Evolutionary conservation across 2,888 invertebrate genomes (phyloP), one percentile per base, ranked within the genome.

Genomic region (Diogma glabrata): DNA sequence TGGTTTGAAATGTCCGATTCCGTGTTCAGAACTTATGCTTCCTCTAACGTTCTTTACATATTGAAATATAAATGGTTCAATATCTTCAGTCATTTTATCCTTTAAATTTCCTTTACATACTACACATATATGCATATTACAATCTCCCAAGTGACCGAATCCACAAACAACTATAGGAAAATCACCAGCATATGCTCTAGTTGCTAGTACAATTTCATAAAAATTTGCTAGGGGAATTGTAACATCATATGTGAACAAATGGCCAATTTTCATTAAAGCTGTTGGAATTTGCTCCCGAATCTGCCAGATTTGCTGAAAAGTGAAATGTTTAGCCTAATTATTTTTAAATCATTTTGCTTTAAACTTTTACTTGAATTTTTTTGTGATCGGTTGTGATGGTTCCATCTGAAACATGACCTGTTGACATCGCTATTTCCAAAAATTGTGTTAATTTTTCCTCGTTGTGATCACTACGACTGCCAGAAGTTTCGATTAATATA

Each of bases 91-190:
- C 3, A 82, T 69, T 54, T n/a, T n/a, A n/a, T 79, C 78, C 28
- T 75, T 68, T 33, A 71, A 75, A 62, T 78, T 83, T 58, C 80
- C 72, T 9, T 75, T 74, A 10, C 85, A 76, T 0, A 84, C 81
- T 1, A 95, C 75, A 66, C 95, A 94, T 53, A 97, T 73, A 70
- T 99, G 97, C 30, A 96, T 75, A 71, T 99, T 99, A 9, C 92
- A 89, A 69, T 97, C 97, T 12, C 96, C 97, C 55, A 99, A 72
- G 71, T 99, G 99, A 3, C 99, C 97, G 65, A 91, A 99, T 10
- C 94, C 96, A 57, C 79, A 79, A 57, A 91, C 79, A 56, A 80
- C 71, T 1, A 74, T 67, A 5, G 81, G 77, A 53, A 76, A 71
- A 14, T 76, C 72, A 1, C 80, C 81, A 49, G 93, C 67, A 52